Evolutionary conservation across 2,888 invertebrate species (phyloP), one percentile per base, ranked within the genome.

Genomic region (Thymelicus acteon): DNA sequence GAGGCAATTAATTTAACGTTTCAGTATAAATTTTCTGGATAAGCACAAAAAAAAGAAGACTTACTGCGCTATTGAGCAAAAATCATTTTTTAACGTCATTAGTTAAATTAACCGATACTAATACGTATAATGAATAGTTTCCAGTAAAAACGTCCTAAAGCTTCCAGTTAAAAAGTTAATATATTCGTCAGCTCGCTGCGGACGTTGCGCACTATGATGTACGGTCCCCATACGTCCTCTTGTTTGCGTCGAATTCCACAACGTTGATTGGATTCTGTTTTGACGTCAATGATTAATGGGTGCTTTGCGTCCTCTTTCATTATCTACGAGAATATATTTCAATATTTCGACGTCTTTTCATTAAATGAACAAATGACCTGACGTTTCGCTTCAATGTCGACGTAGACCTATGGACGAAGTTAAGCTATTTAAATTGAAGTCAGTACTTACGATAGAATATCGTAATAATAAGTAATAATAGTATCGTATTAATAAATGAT

Each of bases 191-290:
- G 52, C 60, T 39, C 19, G 37, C 15, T 15, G 47, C 57, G n/a
- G 19, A 63, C 63, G 37, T 48, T 37, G 47, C 47, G 61, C 66
- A 52, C 49, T 74, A 75, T 83, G 83, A 87, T 80, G 82, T 82
- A 87, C 80, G 80, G 78, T 75, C 68, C 61, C 75, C 79, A 82
- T 81, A 82, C 78, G 79, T 84, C 76, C 72, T 65, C 77, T 73
- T 80, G 77, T 78, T 81, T 79, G 77, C 76, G 70, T 67, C 73
- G 63, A 72, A 77, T 77, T 77, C 76, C 75, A 76, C 73, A 75
- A 75, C 80, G 79, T 81, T 88, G 88, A 89, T 90, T 88, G 86
- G 86, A 83, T 86, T 85, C 78, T 85, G 87, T 87, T 88, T 81
- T 86, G 84, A 85, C 82, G 74, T 64, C 74, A 75, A 73, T 82